Evolutionary conservation across 2,888 invertebrate genomes (phyloP).

Genomic region (Siphlonurus alternatus): DNA sequence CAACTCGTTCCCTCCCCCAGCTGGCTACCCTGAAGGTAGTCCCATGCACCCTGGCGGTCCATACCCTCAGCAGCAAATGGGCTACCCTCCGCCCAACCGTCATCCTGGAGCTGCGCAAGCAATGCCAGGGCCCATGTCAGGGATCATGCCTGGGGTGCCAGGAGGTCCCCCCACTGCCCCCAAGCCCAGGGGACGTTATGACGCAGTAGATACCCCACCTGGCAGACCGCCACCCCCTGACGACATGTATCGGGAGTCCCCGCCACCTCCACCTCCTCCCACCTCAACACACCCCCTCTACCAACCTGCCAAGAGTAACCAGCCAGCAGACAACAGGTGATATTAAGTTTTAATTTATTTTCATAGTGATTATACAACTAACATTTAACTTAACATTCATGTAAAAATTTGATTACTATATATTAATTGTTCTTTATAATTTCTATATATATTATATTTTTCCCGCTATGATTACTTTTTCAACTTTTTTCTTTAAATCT

Average conservation of each 20-base stretch:
- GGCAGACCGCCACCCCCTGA: constrained; percentile 27
- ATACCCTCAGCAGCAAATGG: constrained; percentile 17
- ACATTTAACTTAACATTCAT: too few species aligned
- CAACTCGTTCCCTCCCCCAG: background rate
- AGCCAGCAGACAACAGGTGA: constrained; percentile 1
- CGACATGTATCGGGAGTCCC: constrained; percentile 23
- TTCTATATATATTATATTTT: too few species aligned
- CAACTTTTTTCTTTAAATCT: too few species aligned
- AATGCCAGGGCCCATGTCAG: constrained; percentile 22
- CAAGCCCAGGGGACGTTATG: constrained; percentile 16
- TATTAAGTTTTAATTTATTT: too few species aligned
- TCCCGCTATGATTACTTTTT: too few species aligned
- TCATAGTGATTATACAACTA: too few species aligned
- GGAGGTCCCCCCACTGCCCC: constrained; percentile 19
- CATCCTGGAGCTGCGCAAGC: constrained; percentile 19
- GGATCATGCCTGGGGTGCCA: constrained; percentile 20
- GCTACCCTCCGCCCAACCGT: constrained; percentile 24
- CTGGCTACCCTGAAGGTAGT: background rate
- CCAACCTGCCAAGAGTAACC: constrained; percentile 10
- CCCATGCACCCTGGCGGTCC: constrained; percentile 5
- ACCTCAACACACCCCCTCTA: constrained; percentile 54
- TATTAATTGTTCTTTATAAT: too few species aligned
- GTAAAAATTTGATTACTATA: too few species aligned
- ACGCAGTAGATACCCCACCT: constrained; percentile 19
- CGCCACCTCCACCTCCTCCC: constrained; percentile 45